These are phyloP conservation scores for Bombus cullumanus DNA, from an alignment of 1,140 invertebrate genomes.

Conservation along the genomic window DNA sequence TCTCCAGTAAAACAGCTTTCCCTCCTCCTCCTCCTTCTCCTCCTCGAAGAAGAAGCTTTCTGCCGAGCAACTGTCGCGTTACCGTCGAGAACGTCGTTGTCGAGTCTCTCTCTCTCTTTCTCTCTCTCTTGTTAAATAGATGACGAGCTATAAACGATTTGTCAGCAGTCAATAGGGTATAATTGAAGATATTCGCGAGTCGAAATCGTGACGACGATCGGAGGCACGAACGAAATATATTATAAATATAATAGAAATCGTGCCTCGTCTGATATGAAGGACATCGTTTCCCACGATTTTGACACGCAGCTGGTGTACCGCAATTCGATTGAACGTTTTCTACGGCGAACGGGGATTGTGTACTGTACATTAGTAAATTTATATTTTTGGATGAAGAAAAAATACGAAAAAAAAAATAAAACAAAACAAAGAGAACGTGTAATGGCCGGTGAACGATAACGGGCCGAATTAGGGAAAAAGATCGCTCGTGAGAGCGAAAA, in stretches of 20 bases:
- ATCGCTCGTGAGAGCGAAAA: slow-evolving; percentile 17
- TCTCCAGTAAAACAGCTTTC: not conserved
- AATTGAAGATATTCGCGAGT: not conserved
- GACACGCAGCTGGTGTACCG: slow-evolving; percentile 14
- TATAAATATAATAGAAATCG: not conserved
- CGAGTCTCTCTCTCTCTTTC: not conserved
- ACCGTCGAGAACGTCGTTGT: slow-evolving; percentile 6
- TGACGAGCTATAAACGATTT: slow-evolving; percentile 39
- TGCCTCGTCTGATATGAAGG: not conserved
- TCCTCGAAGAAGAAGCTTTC: not conserved
- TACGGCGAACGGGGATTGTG: slow-evolving; percentile 64
- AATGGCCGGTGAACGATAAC: slow-evolving; percentile 1
- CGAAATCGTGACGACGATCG: slow-evolving; percentile 9
- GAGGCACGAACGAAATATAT: not conserved
- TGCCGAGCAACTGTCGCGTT: slow-evolving; percentile 18
- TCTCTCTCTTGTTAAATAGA: not conserved
- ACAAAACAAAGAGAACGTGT: slow-evolving; percentile 55
- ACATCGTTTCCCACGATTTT: not conserved
- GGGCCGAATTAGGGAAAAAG: not conserved
- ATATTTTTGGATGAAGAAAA: slow-evolving; percentile 78
- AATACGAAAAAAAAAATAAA: slow-evolving; percentile 65
- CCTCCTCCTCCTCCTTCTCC: not conserved
- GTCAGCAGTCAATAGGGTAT: slow-evolving; percentile 58
- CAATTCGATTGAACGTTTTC: slow-evolving; percentile 51
- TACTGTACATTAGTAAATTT: slow-evolving; percentile 79